A percentile compares a stretch with the other conserved stretches of the same genome.
Evolutionary conservation across 2,888 invertebrate genomes (phyloP).

Genomic region (Campaea margaritaria): DNA sequence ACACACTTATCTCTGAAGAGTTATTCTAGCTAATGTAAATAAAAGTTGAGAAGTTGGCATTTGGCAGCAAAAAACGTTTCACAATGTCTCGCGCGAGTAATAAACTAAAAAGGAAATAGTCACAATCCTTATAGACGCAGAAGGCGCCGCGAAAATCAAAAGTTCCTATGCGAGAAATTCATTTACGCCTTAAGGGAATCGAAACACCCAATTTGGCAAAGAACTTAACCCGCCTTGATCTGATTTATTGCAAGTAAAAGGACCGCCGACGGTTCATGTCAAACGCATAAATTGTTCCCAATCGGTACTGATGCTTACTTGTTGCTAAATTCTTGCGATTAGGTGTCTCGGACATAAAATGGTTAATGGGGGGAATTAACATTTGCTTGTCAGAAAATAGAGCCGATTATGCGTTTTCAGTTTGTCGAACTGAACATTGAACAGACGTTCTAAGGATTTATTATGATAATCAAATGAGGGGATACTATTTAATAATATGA

Average conservation of each 20-base stretch:
- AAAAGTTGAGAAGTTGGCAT: constrained; percentile 37
- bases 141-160: constrained; percentile 16
- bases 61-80: constrained; percentile 50
- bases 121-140: constrained; percentile 26
- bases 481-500: too few relatives aligned
- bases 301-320: constrained; percentile 50
- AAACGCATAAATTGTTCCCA: constrained; percentile 48
- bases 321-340: constrained; percentile 51
- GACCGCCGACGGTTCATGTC: constrained; percentile 50
- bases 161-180: constrained; percentile 54
- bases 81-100: constrained; percentile 38
- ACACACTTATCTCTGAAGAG: constrained; percentile 3
- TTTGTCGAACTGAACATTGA: too few relatives aligned
- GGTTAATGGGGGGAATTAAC: constrained; percentile 31
- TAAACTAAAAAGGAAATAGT: constrained; percentile 40
- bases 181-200: constrained; percentile 50
- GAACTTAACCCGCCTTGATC: constrained; percentile 33
- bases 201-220: constrained; percentile 51
- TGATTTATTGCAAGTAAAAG: constrained; percentile 41
- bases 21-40: constrained; percentile 27
- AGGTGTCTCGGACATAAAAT: constrained; percentile 47
- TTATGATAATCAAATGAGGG: too few relatives aligned
- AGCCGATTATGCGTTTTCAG: too few relatives aligned
- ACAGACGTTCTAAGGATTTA: too few relatives aligned
- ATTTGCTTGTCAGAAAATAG: too few relatives aligned